Evolutionary conservation across 1,140 invertebrate species (phyloP).

Genomic region (Meloidogyne exigua): DNA sequence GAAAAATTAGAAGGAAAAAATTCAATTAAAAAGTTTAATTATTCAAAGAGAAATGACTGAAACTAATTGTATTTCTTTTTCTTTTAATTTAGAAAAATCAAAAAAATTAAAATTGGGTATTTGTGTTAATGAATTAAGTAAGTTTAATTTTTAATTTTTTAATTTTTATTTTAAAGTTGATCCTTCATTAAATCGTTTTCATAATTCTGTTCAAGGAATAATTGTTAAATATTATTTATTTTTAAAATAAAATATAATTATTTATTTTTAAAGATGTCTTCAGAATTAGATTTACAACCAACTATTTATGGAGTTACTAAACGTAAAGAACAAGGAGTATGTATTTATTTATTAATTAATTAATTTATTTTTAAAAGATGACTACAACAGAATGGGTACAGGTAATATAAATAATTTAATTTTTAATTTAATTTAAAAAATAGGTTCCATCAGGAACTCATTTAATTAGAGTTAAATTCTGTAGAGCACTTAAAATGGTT

Average conservation of each 20-base stretch:
- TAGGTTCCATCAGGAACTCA: conserved; percentile 40
- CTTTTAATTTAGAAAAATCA: conserved; percentile 36
- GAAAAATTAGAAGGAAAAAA: background rate
- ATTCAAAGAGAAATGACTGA: conserved; percentile 37
- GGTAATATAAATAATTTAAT: background rate
- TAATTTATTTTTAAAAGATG: conserved; percentile 13
- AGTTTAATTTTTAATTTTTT: conserved; percentile 22
- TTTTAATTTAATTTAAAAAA: background rate
- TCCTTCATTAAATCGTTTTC: conserved; percentile 43
- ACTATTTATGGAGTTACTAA: conserved; percentile 29
- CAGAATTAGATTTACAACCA: conserved; percentile 19
- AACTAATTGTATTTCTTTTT: conserved; percentile 44
- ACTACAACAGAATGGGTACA: conserved; percentile 38
- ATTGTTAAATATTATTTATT: background rate
- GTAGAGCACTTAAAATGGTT: conserved; percentile 41
- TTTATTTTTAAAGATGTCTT: conserved; percentile 28
- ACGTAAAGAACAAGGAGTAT: conserved; percentile 33
- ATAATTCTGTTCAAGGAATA: conserved; percentile 41
- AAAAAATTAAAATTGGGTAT: conserved; percentile 31
- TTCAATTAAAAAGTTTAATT: conserved; percentile 34
- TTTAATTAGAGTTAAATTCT: conserved; percentile 35
- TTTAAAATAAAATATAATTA: background rate
- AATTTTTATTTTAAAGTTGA: conserved; percentile 41
- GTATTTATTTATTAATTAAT: background rate
- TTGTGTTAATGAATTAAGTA: conserved; percentile 47